Conservation (phyloP, 2,113 vertebrate species). For the Dasyurus viverrinus region DNA sequence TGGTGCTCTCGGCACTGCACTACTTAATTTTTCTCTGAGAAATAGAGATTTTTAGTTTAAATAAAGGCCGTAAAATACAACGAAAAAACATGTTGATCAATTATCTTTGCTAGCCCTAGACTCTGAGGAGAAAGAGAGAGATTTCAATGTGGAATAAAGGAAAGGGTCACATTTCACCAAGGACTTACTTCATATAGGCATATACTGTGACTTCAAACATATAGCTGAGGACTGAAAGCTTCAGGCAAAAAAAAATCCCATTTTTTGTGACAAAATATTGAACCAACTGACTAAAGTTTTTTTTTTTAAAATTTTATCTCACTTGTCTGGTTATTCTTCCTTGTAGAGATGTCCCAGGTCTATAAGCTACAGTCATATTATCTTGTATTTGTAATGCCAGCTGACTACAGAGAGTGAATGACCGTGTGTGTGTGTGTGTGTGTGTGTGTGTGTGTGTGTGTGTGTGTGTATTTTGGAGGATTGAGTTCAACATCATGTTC, state of each 20-base stretch:
- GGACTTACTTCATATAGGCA: background rate
- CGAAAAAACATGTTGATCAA: background rate
- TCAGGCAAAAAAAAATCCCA: background rate
- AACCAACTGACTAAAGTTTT: background rate
- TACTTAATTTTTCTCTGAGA: too few species aligned
- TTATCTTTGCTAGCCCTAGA: background rate
- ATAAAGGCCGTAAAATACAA: too few species aligned
- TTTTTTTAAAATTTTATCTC: background rate
- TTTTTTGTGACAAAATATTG: background rate
- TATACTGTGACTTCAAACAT: background rate
- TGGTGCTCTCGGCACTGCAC: too few species aligned
- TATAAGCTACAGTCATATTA: background rate
- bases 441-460: background rate
- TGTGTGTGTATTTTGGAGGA: background rate
- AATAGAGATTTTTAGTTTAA: too few species aligned
- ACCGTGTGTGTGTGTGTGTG: background rate
- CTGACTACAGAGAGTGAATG: background rate
- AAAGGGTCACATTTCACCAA: background rate
- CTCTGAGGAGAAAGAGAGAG: background rate
- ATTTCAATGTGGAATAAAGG: background rate
- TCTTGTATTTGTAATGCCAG: background rate
- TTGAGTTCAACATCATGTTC: background rate
- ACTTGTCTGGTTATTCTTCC: background rate
- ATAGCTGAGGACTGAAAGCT: background rate
- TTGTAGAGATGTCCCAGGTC: background rate